Conservation (phyloP, 2,888 invertebrate species). For the Euspilapteryx auroguttella region DNA sequence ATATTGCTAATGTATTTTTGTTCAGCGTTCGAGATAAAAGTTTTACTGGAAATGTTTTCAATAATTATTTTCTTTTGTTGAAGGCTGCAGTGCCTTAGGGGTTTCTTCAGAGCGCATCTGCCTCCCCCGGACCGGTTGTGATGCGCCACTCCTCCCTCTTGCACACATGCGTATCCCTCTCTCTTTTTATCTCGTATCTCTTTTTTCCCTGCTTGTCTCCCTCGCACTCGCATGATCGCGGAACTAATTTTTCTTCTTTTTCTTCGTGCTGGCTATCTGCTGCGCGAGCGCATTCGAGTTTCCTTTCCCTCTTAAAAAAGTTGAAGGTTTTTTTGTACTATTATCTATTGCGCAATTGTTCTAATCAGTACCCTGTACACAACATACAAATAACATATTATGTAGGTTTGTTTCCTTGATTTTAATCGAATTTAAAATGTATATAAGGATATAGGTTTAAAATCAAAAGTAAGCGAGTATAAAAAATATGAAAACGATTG, state of each 20-base stretch:
- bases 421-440: no score
- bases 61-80: constrained; percentile 47
- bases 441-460: no score
- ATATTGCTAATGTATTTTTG: constrained; percentile 5
- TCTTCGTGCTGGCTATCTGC: constrained; percentile 14
- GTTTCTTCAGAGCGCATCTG: constrained; percentile 46
- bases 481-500: no score
- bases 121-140: constrained; percentile 51
- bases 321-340: constrained; percentile 15
- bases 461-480: no score
- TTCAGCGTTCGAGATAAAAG: constrained; percentile 12
- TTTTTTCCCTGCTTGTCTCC: constrained; percentile 2
- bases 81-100: constrained; percentile 44
- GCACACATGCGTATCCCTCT: constrained; percentile 14
- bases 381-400: no score
- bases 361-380: no score
- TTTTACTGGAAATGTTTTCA: constrained; percentile 23
- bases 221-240: constrained; percentile 12
- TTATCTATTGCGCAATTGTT: constrained; percentile 16
- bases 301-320: constrained; percentile 18
- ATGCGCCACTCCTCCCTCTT: constrained; percentile 31
- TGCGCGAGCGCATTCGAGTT: constrained; percentile 18
- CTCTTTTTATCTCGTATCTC: constrained; percentile 19
- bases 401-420: no score
- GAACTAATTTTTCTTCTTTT: constrained; percentile 52